Conservation (phyloP, 2,888 invertebrate species). For the Ectobius pallidus region DNA sequence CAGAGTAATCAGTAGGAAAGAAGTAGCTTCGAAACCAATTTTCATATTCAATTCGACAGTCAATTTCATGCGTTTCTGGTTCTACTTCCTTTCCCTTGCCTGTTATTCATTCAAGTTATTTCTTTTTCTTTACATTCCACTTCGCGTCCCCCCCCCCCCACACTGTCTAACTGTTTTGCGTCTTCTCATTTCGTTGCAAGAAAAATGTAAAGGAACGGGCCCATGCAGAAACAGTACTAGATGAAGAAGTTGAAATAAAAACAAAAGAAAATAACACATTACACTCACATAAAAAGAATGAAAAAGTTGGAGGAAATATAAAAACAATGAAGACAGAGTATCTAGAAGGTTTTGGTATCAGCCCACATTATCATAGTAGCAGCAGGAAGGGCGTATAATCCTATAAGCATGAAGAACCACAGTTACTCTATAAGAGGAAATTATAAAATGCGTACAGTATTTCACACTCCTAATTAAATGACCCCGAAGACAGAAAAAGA, state of each 20-base stretch:
- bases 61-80: slow-evolving; percentile 36
- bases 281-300: slow-evolving; percentile 1
- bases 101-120: slow-evolving; percentile 21
- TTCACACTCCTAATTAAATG: too few species aligned
- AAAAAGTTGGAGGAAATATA: slow-evolving; percentile 24
- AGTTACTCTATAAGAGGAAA: not conserved
- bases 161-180: not conserved
- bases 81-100: slow-evolving; percentile 16
- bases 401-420: not conserved
- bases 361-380: not conserved
- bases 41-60: slow-evolving; percentile 38
- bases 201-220: not conserved
- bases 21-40: slow-evolving; percentile 32
- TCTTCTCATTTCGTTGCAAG: not conserved
- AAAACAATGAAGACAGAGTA: slow-evolving; percentile 24
- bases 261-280: slow-evolving; percentile 25
- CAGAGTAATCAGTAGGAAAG: not conserved
- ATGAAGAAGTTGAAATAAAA: not conserved
- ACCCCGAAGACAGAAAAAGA: too few species aligned
- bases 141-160: too few species aligned
- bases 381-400: not conserved
- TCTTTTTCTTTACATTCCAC: not conserved
- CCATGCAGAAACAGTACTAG: not conserved
- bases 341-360: not conserved
- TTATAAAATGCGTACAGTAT: too few species aligned